Percentiles rank a stretch among this genome's conserved stretches.
phyloP scores from a whole-genome alignment of 2,113 vertebrate genomes.

The Fulmarus glacialis region DNA sequence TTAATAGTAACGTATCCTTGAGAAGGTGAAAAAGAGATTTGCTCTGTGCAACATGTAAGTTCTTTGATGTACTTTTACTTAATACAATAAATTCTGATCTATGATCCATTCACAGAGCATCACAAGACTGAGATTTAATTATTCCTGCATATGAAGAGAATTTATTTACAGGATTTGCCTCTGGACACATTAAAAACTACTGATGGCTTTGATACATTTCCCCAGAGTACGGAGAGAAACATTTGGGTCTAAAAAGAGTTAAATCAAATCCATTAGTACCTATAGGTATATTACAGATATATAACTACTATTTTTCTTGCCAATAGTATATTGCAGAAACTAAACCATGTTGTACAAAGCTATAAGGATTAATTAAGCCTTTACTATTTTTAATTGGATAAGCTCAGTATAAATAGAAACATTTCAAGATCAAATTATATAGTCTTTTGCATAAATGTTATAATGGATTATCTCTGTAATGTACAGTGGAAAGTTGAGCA shows the following conservation, averaged over 20 bases:
- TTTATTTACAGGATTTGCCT: neutral
- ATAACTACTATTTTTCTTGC: neutral
- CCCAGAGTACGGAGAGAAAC: neutral
- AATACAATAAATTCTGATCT: neutral
- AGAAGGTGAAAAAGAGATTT: neutral
- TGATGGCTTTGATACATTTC: neutral
- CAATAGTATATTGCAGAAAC: neutral
- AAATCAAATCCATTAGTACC: neutral
- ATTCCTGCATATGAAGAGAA: neutral
- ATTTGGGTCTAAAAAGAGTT: neutral
- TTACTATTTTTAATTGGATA: neutral
- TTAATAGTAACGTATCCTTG: neutral
- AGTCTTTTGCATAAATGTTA: neutral
- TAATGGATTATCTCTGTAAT: neutral
- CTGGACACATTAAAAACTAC: neutral
- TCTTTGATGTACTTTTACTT: neutral
- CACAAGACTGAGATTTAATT: neutral
- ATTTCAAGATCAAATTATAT: neutral
- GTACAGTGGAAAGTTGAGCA: neutral
- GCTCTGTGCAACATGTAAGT: neutral
- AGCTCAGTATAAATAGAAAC: neutral
- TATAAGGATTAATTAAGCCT: neutral
- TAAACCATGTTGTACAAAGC: neutral
- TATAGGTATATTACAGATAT: neutral
- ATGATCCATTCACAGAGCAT: neutral